Base-by-base conservation (phyloP, 2,113 vertebrate species). In the Erpornis zantholeuca region DNA sequence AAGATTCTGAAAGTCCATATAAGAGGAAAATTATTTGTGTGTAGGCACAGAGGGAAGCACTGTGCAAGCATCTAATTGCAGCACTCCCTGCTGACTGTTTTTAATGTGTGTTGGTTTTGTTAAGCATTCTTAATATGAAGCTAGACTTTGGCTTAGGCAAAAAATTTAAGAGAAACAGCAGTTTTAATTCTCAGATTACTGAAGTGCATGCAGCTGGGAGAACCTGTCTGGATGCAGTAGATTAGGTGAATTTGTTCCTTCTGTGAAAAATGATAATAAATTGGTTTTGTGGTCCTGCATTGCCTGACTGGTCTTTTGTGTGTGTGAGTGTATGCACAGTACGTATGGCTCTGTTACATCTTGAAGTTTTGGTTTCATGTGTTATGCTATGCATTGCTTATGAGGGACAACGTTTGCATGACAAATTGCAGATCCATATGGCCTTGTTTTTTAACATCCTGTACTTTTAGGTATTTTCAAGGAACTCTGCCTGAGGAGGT, bases 101-200 rank as follows among this genome's bases (percentile, higher is more conserved):
- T 91, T 96, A 95, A 40, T 83, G 86, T 91, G 90, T 97, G 80
- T 96, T 96, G 80, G 94, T 97, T 97, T 97, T 97, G 97, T 96
- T 97, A 98, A 97, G 95, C 68, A 70, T 95, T 96, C 86, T 83
- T 94, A 96, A 82, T 94, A 97, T 85, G 75, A 96, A 97, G 54
- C 63, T 81, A 80, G 72, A 93, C 79, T 97, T 97, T 56, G 76
- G 80, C 96, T 96, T 91, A 36, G 23, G 89, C 69, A 89, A 86
- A 92, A 84, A 94, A 82, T 31, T 7, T 29, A 72, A 78, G 63
- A 81, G 66, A 90, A 96, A 69, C 50, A 82, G 69, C 64, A 68
- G 63, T 60, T 80, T 93, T 38, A 38, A 24, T 73, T 87, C 77
- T 95, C 61, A 80, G 61, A 52, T 71, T 86, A 79, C 7, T 77